phyloP scores from a whole-genome alignment of 92 coral and sea anemone genomes.

The Isaurus tuberculatus region DNA sequence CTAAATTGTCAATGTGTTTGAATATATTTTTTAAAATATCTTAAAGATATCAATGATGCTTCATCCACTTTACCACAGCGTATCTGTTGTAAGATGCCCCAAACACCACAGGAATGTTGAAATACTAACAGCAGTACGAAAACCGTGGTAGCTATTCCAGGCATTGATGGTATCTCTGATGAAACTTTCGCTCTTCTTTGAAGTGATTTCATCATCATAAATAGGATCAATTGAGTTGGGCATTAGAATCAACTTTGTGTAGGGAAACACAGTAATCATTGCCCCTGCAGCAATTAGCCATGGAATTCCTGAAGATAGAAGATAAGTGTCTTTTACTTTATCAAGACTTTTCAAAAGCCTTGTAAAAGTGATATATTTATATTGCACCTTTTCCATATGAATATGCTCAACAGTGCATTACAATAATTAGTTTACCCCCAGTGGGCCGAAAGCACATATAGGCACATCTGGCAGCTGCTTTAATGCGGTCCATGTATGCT shows the following conservation, averaged over 20 bases:
- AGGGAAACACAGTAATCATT: constrained; percentile 72
- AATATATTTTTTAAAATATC: not conserved
- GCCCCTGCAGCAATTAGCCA: constrained; percentile 77
- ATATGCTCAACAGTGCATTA: no score
- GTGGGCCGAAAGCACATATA: no score
- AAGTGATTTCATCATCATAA: constrained; percentile 77
- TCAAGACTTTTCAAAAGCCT: no score
- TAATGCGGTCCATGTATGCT: no score
- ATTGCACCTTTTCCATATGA: no score
- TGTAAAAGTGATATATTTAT: no score
- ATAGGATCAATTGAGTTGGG: constrained; percentile 90
- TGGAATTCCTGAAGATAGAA: constrained; percentile 53
- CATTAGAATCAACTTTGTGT: constrained; percentile 70
- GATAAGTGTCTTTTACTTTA: not conserved
- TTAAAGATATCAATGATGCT: not conserved
- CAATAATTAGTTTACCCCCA: no score
- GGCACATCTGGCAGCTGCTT: no score
- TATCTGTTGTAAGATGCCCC: constrained; percentile 50
- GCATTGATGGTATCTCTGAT: constrained; percentile 75
- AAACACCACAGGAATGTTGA: constrained; percentile 71
- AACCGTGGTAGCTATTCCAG: constrained; percentile 81
- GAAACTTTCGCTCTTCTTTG: constrained; percentile 72
- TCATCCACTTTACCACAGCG: constrained; percentile 2
- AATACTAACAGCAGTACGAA: constrained; percentile 67
- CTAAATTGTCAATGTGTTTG: not conserved